These are phyloP conservation scores for Grammomys dolichurus DNA, from an alignment of 2,113 vertebrate species.

Conservation along the genomic window DNA sequence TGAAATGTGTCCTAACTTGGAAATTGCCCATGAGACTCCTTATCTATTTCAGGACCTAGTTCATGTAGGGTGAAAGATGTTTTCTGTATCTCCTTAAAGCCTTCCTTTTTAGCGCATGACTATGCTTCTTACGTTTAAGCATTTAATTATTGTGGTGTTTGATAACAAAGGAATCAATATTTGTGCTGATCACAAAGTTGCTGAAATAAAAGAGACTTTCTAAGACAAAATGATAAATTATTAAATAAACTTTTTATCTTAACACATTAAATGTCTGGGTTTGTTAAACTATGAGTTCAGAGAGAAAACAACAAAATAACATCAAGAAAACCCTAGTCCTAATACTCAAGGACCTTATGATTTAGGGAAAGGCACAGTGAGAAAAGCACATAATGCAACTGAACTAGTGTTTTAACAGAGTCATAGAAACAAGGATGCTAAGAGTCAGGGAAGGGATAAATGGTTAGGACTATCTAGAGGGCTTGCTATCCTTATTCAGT, in stretches of 20 bases:
- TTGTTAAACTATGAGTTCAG: constrained; percentile 15
- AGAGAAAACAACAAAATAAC: neutral
- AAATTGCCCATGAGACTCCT: neutral
- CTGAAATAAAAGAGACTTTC: constrained; percentile 26
- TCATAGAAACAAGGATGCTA: neutral
- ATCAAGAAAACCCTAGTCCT: neutral
- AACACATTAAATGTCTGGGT: neutral
- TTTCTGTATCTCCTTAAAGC: neutral
- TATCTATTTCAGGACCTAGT: neutral
- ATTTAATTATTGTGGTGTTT: constrained; percentile 41
- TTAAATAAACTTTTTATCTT: constrained; percentile 5
- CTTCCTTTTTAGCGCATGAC: neutral
- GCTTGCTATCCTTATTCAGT: neutral
- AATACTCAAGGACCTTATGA: neutral
- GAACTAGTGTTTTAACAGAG: neutral
- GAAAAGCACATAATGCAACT: neutral
- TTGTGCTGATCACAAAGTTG: constrained; percentile 4
- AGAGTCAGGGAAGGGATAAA: neutral
- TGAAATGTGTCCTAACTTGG: neutral
- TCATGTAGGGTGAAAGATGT: neutral
- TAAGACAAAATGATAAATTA: constrained; percentile 29
- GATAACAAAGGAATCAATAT: constrained; percentile 22
- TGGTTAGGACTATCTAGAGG: neutral
- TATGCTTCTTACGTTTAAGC: constrained; percentile 29
- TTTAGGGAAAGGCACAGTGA: neutral